Conservation (phyloP, 2,888 invertebrate species). For the Geotrupes spiniger region DNA sequence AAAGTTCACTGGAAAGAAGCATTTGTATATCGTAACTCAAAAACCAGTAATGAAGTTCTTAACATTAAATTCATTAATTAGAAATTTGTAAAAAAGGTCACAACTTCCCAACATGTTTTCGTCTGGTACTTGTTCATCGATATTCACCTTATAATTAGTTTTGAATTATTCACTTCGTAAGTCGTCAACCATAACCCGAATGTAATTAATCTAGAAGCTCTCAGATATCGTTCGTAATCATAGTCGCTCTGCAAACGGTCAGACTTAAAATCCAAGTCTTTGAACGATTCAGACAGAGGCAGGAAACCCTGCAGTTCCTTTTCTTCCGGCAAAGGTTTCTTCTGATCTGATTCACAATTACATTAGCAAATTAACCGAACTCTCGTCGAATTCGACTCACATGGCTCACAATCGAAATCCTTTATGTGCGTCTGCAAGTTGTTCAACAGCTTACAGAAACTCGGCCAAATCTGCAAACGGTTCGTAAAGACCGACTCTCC, state of each 20-base stretch:
- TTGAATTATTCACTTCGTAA: conserved; percentile 47
- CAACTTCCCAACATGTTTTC: no score
- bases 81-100: no score
- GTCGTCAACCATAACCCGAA: conserved; percentile 54
- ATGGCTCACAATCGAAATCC: conserved; percentile 54
- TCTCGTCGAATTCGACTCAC: conserved; percentile 52
- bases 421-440: conserved; percentile 55
- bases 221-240: conserved; percentile 50
- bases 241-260: conserved; percentile 47
- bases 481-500: conserved; percentile 56
- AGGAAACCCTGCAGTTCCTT: conserved; percentile 76
- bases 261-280: conserved; percentile 55
- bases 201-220: conserved; percentile 53
- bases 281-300: conserved; percentile 63
- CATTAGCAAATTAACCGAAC: background rate
- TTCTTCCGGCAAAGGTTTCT: conserved; percentile 74
- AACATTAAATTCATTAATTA: no score
- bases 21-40: no score
- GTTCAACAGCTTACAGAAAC: conserved; percentile 72
- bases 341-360: conserved; percentile 52
- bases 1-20: no score
- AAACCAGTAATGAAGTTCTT: no score
- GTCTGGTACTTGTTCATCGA: no score
- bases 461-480: conserved; percentile 73
- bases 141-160: conserved; percentile 31